These are phyloP conservation scores for Odontomyia ornata DNA, from an alignment of 2,888 invertebrate species.

Conservation along the genomic window DNA sequence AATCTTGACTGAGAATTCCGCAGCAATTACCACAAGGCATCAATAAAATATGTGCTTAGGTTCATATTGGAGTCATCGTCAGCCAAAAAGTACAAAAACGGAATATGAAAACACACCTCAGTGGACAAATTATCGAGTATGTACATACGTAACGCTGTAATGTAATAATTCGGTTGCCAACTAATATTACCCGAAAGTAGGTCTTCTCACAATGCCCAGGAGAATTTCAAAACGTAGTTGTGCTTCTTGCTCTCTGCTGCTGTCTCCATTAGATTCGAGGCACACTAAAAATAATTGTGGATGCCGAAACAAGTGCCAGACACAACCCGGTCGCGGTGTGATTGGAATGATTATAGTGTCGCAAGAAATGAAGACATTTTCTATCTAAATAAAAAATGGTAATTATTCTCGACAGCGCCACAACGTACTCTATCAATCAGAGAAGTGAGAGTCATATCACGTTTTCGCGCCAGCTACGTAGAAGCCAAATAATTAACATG, in stretches of 20 bases:
- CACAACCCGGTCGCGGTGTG: not conserved
- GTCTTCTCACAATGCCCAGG: not conserved
- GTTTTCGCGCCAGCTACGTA: not conserved
- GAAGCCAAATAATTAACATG: not conserved
- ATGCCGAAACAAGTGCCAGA: not conserved
- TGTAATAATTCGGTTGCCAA: not conserved
- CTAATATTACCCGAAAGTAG: not conserved
- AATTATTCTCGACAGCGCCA: not conserved
- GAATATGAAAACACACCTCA: not conserved
- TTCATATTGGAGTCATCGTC: not conserved
- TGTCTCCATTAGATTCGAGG: not conserved
- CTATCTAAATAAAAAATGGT: not conserved
- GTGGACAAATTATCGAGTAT: not conserved
- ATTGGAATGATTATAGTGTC: not conserved
- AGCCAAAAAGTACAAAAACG: not conserved
- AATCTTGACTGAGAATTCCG: not conserved
- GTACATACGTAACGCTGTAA: not conserved
- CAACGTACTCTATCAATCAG: not conserved
- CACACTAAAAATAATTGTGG: not conserved
- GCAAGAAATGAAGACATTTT: not conserved
- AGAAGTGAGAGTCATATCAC: not conserved
- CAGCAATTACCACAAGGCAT: conserved; percentile 7
- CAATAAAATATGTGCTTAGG: not conserved
- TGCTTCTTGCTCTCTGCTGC: no score
- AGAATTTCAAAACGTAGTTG: not conserved